Base-by-base conservation (phyloP, 1,140 invertebrate genomes). In the Drosophila auraria region DNA sequence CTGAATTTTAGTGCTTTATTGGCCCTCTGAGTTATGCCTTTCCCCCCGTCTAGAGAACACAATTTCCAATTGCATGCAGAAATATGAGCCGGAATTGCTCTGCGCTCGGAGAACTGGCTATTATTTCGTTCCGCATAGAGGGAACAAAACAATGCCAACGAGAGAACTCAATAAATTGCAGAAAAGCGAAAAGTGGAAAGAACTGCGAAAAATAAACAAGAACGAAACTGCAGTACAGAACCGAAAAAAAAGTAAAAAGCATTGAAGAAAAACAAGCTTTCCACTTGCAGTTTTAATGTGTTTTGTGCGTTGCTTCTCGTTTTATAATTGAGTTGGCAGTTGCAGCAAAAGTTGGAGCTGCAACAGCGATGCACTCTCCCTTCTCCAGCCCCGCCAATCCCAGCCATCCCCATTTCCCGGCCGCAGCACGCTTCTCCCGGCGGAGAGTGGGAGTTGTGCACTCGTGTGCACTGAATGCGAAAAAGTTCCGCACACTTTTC, bases 401-500 rank as follows among this genome's bases (percentile, higher is more conserved):
- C 15, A 30, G 8, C 6, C 60, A 36, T 12, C 23, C 51, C 33
- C 51, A 44, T 50, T 64, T 17, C n/a, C 63, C 50, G 12, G 23
- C n/a, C 63, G 5, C 63, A 71, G 9, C 14, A 36, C 14, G 30
- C 3, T 17, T 40, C 40, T 25, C 51, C 54, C 23, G 63, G 27
- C n/a, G 30, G 27, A 23, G 54, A 36, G 44, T 50, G 70, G 66
- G 56, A 44, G 59, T 40, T 80, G 86, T 82, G 65, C 87, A 72
- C 70, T 91, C 89, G 83, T 91, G 89, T 91, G 89, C 89, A 91
- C 61, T 91, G 83, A 91, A 89, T 84, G 84, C 79, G 83, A 89
- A 89, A 83, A 77, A 84, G 78, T 87, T 86, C 82, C 71, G 78
- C 70, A 80, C 70, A 82, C 62, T 82, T 86, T 79, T 80, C 71